A percentile compares a stretch with the other conserved stretches of the same genome.
Evolutionary conservation across 2,797 vertebrate genomes (phyloP).

Genomic region (Heterohyrax brucei): DNA sequence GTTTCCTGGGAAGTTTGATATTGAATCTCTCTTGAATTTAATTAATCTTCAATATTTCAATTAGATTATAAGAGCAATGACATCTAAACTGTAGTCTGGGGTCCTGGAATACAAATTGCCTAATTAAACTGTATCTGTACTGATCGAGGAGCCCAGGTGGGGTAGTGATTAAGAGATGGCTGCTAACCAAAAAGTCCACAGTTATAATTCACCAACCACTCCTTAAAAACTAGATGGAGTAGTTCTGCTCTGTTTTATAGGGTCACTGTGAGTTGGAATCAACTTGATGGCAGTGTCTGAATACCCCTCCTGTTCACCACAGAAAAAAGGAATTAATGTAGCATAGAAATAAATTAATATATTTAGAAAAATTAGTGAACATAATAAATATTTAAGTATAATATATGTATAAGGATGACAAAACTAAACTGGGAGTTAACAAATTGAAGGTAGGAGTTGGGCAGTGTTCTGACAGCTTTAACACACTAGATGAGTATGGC

Average conservation of each 20-base stretch:
- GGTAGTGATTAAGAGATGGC: not conserved
- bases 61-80: conserved; percentile 31
- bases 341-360: not conserved
- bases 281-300: not conserved
- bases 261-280: too few species aligned
- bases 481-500: not conserved
- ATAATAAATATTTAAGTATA: conserved; percentile 26
- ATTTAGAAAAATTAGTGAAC: conserved; percentile 4
- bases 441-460: too few species aligned
- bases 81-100: conserved; percentile 2
- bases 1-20: conserved; percentile 35
- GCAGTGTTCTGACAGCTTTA: not conserved
- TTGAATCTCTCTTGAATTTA: conserved; percentile 30
- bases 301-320: not conserved
- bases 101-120: not conserved
- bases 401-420: not conserved
- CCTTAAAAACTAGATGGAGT: too few species aligned
- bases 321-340: not conserved
- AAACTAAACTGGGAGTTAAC: not conserved
- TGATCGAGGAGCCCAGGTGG: not conserved
- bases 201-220: too few species aligned
- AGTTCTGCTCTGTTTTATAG: too few species aligned
- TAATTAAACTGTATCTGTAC: not conserved
- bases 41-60: conserved; percentile 46
- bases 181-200: too few species aligned